phyloP scores from a whole-genome alignment of 37 sponge, comb jelly and placozoan genomes.

The Eunapius fragilis region DNA sequence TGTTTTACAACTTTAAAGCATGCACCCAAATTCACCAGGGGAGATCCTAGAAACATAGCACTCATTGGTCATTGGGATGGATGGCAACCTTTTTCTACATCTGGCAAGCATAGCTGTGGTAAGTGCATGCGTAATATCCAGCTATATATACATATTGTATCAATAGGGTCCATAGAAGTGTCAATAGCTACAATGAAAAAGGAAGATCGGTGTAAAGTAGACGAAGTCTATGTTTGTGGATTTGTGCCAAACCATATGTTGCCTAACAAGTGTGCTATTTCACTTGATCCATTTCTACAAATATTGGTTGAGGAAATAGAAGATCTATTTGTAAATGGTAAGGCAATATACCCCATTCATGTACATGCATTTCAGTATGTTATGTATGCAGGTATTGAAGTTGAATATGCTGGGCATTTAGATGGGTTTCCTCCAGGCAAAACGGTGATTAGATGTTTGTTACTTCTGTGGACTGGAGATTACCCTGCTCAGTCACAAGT shows the following conservation, averaged over 20 bases:
- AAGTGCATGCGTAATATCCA: background rate
- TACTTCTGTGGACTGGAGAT: constrained; percentile 38
- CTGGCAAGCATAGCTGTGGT: constrained; percentile 37
- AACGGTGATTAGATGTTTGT: constrained; percentile 9
- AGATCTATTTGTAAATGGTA: constrained; percentile 35
- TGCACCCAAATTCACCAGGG: constrained; percentile 2
- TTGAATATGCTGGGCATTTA: constrained; percentile 8
- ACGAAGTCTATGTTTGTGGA: constrained; percentile 43
- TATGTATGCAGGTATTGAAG: constrained; percentile 18
- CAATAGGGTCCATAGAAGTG: constrained; percentile 31
- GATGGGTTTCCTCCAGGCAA: constrained; percentile 26
- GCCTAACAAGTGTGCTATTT: constrained; percentile 16
- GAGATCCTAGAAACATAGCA: constrained; percentile 45
- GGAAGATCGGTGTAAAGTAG: constrained; percentile 11
- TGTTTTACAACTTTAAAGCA: constrained; percentile 6
- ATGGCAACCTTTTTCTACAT: constrained; percentile 25
- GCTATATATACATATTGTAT: background rate
- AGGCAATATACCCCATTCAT: background rate
- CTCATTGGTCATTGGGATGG: constrained; percentile 52
- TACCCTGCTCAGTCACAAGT: constrained; percentile 34
- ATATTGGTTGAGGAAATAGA: constrained; percentile 24
- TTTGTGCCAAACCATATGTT: constrained; percentile 41
- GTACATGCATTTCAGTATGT: background rate
- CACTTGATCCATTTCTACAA: constrained; percentile 27
- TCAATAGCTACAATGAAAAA: constrained; percentile 35